Evolutionary conservation across 1,140 invertebrate genomes (phyloP).

Genomic region (Reticulitermes speratus): DNA sequence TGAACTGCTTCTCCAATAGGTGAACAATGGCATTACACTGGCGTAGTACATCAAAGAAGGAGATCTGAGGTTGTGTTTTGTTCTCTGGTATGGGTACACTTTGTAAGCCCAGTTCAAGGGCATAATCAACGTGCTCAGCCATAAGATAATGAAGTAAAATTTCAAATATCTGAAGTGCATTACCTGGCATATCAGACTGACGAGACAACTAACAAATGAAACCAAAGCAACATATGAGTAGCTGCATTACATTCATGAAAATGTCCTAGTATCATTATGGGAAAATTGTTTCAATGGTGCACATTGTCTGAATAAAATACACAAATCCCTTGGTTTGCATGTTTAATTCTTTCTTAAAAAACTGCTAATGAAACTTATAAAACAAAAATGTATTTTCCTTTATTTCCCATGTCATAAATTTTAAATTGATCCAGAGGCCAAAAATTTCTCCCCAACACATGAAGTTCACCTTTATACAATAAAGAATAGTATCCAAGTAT

Average conservation of each 20-base stretch:
- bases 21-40: slow-evolving; percentile 97
- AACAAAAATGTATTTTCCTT: too few relatives aligned
- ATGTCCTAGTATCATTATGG: too few relatives aligned
- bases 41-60: slow-evolving; percentile 93
- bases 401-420: too few relatives aligned
- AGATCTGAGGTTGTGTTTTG: slow-evolving; percentile 70
- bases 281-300: background rate
- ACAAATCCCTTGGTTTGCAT: background rate
- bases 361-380: too few relatives aligned
- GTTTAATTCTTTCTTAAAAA: too few relatives aligned
- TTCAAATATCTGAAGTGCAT: slow-evolving; percentile 84
- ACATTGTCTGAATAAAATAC: background rate
- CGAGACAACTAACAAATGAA: slow-evolving; percentile 67
- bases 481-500: too few relatives aligned
- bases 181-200: slow-evolving; percentile 71
- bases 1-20: slow-evolving; percentile 92
- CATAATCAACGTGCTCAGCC: slow-evolving; percentile 94
- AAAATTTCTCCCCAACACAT: too few relatives aligned
- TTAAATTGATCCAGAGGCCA: too few relatives aligned
- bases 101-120: slow-evolving; percentile 88
- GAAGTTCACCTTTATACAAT: too few relatives aligned
- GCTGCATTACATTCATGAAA: background rate
- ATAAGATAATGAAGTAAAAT: slow-evolving; percentile 84
- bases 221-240: background rate
- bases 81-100: slow-evolving; percentile 80